These are phyloP conservation scores for Eueremaeus valkanovi DNA, from an alignment of 2,888 invertebrate genomes.

Conservation along the genomic window DNA sequence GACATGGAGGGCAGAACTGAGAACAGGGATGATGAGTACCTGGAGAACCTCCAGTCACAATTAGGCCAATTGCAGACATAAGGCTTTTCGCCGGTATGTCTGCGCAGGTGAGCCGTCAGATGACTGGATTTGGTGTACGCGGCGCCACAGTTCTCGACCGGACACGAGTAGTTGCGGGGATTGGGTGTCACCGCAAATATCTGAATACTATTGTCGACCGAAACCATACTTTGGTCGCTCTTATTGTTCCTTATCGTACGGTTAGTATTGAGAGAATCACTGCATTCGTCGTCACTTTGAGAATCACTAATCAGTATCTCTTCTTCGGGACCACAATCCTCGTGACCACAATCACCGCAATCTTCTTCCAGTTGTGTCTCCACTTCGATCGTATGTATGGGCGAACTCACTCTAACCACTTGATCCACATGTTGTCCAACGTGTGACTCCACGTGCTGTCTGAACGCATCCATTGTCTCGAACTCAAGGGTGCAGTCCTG, in stretches of 20 bases:
- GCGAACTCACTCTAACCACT: background rate
- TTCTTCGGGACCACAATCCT: background rate
- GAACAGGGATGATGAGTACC: background rate
- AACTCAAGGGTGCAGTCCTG: constrained; percentile 35
- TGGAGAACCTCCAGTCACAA: constrained; percentile 31
- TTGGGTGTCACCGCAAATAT: background rate
- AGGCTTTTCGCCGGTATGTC: constrained; percentile 40
- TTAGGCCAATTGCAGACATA: constrained; percentile 39
- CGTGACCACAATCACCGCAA: background rate
- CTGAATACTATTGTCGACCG: no score
- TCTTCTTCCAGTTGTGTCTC: constrained; percentile 29
- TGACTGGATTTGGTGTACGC: constrained; percentile 40
- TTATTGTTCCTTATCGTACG: background rate
- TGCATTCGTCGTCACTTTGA: background rate
- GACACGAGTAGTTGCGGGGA: constrained; percentile 38
- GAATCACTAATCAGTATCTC: background rate
- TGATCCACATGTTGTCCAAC: constrained; percentile 31
- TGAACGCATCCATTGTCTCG: background rate
- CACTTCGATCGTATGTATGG: constrained; percentile 32
- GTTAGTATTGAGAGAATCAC: background rate
- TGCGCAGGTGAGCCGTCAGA: constrained; percentile 39
- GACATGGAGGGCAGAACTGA: background rate
- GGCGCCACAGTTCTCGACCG: constrained; percentile 33
- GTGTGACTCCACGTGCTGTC: constrained; percentile 35
- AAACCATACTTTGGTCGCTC: no score